Evolutionary conservation across 2,888 invertebrate species (phyloP).

Genomic region (Gortyna flavago): DNA sequence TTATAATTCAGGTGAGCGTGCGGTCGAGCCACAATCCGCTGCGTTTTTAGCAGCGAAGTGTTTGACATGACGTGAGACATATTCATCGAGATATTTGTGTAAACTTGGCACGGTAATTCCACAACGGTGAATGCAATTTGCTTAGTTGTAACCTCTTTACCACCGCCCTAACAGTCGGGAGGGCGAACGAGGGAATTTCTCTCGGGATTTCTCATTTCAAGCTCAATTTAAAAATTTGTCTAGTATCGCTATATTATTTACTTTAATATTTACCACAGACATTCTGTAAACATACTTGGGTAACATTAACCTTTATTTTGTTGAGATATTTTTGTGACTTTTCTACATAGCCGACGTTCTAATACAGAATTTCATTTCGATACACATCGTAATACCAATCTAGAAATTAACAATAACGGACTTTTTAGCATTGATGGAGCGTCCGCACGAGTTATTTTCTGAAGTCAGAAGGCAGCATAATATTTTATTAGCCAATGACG

Average conservation of each 20-base stretch:
- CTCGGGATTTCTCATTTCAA: slow-evolving; percentile 84
- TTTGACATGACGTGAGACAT: slow-evolving; percentile 67
- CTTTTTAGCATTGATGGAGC: slow-evolving; percentile 23
- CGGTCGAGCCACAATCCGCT: slow-evolving; percentile 49
- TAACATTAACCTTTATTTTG: slow-evolving; percentile 35
- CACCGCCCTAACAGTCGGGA: slow-evolving; percentile 70
- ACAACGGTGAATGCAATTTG: slow-evolving; percentile 82
- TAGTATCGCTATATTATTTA: slow-evolving; percentile 70
- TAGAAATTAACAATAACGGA: slow-evolving; percentile 36
- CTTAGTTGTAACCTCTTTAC: slow-evolving; percentile 84
- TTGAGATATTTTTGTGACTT: slow-evolving; percentile 7
- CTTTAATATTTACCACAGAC: slow-evolving; percentile 62
- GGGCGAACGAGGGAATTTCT: slow-evolving; percentile 74
- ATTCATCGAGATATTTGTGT: slow-evolving; percentile 67
- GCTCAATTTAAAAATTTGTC: slow-evolving; percentile 84
- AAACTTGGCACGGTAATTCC: slow-evolving; percentile 75
- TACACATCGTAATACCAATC: slow-evolving; percentile 22
- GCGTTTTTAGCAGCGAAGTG: slow-evolving; percentile 57
- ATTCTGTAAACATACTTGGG: slow-evolving; percentile 49
- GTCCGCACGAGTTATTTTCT: slow-evolving; percentile 40
- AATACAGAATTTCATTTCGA: background rate
- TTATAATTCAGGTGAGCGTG: slow-evolving; percentile 51
- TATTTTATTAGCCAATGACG: slow-evolving; percentile 53
- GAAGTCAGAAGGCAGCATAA: slow-evolving; percentile 25
- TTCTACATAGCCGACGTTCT: background rate